These are phyloP conservation scores for Hemiscyllium ocellatum DNA, from an alignment of 2,113 vertebrate species.

Conservation along the genomic window DNA sequence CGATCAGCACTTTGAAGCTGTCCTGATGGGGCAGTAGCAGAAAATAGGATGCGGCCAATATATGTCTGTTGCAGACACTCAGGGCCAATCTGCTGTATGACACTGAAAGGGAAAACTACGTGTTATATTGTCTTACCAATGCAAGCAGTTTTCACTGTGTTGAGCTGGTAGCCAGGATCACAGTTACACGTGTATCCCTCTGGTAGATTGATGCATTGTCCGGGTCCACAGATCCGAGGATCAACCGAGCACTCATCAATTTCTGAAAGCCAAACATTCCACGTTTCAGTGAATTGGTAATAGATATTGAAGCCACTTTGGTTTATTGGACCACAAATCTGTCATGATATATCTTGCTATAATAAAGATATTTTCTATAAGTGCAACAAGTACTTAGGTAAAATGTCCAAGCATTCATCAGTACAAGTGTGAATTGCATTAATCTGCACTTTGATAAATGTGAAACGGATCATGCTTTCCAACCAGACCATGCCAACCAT, in stretches of 20 bases:
- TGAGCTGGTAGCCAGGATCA: conserved; percentile 68
- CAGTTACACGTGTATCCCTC: conserved; percentile 86
- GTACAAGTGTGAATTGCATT: not conserved
- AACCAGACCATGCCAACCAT: no score
- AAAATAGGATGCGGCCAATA: not conserved
- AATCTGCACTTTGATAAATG: not conserved
- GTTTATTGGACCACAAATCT: not conserved
- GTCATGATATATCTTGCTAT: not conserved
- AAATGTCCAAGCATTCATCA: not conserved
- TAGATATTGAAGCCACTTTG: not conserved
- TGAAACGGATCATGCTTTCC: no score
- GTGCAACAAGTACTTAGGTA: not conserved
- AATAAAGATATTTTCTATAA: not conserved
- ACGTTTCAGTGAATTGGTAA: not conserved
- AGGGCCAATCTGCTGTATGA: not conserved
- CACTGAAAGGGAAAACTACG: not conserved
- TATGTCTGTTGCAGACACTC: not conserved
- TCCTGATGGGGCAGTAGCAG: not conserved
- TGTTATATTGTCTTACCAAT: conserved; percentile 63
- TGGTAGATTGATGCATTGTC: conserved; percentile 80
- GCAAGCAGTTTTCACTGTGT: conserved; percentile 68
- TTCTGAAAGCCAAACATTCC: conserved; percentile 57
- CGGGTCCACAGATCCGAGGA: conserved; percentile 82
- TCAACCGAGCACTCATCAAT: conserved; percentile 87
- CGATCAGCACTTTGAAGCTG: not conserved